Percentiles rank a stretch among this genome's conserved stretches.
These are phyloP conservation scores for Knipowitschia caucasica DNA, from an alignment of 2,797 vertebrate species.

Conservation along the genomic window DNA sequence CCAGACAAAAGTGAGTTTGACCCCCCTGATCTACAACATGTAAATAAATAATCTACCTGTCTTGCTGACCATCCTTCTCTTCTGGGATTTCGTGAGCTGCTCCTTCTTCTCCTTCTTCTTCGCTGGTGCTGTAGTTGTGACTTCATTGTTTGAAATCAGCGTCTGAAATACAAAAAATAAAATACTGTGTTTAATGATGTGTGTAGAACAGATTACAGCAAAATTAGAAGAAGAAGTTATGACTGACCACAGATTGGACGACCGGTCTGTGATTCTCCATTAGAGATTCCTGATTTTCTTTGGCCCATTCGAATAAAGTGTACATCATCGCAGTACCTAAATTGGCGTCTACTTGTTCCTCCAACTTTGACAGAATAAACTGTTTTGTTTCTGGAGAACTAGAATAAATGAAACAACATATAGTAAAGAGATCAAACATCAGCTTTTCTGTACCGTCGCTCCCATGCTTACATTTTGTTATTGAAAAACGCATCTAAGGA, in stretches of 20 bases:
- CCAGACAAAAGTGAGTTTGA: no score
- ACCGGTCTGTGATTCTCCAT: constrained; percentile 91
- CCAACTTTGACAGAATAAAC: constrained; percentile 83
- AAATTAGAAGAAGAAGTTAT: not conserved
- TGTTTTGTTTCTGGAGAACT: constrained; percentile 81
- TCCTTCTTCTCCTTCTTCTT: constrained; percentile 97
- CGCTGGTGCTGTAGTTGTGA: constrained; percentile 49
- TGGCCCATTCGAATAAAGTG: constrained; percentile 94
- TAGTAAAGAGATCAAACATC: no score
- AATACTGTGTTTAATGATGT: not conserved
- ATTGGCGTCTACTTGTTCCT: constrained; percentile 87
- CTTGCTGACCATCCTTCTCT: constrained; percentile 87
- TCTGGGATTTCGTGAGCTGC: constrained; percentile 95
- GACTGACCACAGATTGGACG: constrained; percentile 73
- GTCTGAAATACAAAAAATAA: constrained; percentile 65
- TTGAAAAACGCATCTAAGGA: constrained; percentile 95
- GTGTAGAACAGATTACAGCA: not conserved
- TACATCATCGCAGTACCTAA: constrained; percentile 96
- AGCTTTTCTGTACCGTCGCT: not conserved
- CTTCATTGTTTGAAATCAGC: constrained; percentile 71
- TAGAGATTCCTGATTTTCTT: constrained; percentile 89
- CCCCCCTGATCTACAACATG: no score
- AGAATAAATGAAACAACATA: not conserved
- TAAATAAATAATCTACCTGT: constrained; percentile 75
- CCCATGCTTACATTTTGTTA: constrained; percentile 85